Base-by-base conservation (phyloP, 2,797 vertebrate genomes). In the Onychomys arenicola region DNA sequence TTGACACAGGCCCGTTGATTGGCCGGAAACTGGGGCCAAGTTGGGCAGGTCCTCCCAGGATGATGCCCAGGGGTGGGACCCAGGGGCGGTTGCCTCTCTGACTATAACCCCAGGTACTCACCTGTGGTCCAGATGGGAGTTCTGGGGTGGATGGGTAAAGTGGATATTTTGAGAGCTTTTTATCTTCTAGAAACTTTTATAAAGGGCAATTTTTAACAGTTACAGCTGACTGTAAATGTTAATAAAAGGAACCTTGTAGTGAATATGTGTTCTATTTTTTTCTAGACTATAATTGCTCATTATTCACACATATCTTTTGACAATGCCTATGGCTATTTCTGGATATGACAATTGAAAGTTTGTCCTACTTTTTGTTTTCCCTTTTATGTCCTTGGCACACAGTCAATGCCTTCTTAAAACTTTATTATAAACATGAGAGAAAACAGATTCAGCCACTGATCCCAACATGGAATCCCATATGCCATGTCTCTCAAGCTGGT, bases 221-320 rank as follows among this genome's bases (percentile, higher is more conserved):
- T 46, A 75, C 6, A 65, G 2, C 84, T 81, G 77, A 91, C 85
- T 63, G 32, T 69, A 94, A 94, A 84, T 83, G 34, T 82, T 88
- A 82, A 87, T 90, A 27, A 86, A 92, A 91, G 86, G 81, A 92
- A 37, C 2, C 1, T 81, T 81, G 23, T 57, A 23, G 14, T 78
- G 49, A 95, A 73, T 67, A 81, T 82, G 90, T 94, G 14, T n/a
- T 95, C 14, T 55, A 57, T 0, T 34, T 78, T 86, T 95, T 96
- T n/a, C 25, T 84, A 77, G 10, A 34, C 4, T 73, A 10, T 84
- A 94, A 91, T 89, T 84, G 57, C 67, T 88, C 43, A 86, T 61
- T 93, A 76, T 57, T 82, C 25, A 81, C 7, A 63, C 8, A 9
- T 77, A 65, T 34, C 16, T 91, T 87, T 90, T 93, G 37, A 87